Base-by-base conservation (phyloP, 2,113 vertebrate genomes). In the Equus przewalskii region DNA sequence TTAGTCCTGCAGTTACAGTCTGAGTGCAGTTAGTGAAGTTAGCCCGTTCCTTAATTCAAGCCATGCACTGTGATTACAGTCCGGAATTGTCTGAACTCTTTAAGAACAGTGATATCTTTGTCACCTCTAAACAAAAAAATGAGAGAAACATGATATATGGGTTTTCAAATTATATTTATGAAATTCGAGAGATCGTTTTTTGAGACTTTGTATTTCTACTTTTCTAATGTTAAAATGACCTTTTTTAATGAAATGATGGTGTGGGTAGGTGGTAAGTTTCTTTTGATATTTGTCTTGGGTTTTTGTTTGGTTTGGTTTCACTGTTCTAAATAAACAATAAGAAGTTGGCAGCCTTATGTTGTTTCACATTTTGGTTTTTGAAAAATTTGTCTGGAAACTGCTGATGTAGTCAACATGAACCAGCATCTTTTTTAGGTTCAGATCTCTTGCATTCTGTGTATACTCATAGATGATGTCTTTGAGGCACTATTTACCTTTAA, bases 281-380 rank as follows among this genome's bases (percentile, higher is more conserved):
- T 88, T 89, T 82, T 58, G n/a, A 44, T 95, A 28, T 16, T 82
- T 75, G 2, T 56, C 7, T 18, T 95, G 60, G 3, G 19, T 8
- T 96, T 89, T 95, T 72, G 82, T 85, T 70, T 82, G 67, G 8
- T 92, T 94, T 87, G 76, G 7, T 58, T 94, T 72, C 41, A 3
- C 2, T 86, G 11, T 88, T 87, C 69, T 92, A 85, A 54, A 56
- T 89, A 85, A 93, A 44, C 41, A 85, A 33, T 87, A 65, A 86
- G 95, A 95, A 64, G 16, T 93, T 85, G 36, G 19, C 28, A 94
- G 13, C 7, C 41, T 64, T 84, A 73, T 88, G 13, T 79, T 94
- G 30, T 56, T 87, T 96, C 64, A 91, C 44, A 54, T 76, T 91
- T 91, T 91, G 26, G 26, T 86, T 97, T 87, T 90, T 90, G 30